Base-by-base conservation (phyloP, 1,140 invertebrate species). In the Megalonaias nervosa region DNA sequence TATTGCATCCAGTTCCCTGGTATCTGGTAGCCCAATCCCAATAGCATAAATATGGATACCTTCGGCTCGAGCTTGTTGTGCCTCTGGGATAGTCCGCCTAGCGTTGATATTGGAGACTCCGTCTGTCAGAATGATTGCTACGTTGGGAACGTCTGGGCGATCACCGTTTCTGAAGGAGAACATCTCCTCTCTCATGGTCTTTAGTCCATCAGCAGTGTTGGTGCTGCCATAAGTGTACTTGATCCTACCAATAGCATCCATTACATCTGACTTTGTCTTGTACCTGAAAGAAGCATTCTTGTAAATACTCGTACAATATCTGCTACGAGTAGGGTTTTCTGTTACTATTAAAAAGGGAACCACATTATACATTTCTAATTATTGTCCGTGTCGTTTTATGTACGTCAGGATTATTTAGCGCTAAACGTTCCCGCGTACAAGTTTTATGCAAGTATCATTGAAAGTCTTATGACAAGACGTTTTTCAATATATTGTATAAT, bases 21-120 rank as follows among this genome's bases (percentile, higher is more conserved):
- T 84, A 70, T 88, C 85, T 3, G 72, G 67, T 57, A 89, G 72
- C 13, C 85, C 88, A 61, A 89, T 84, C 78, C 74, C 79, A 68
- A 86, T 79, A 26, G 82, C 79, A 71, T 84, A 84, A 11, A 86
- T 76, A 66, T 77, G 77, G 31, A 86, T 85, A 26, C 72, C 14
- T 71, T 64, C 38, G 68, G 61, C 17, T 56, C 71, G 58, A 0
- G 79, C 79, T 19, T n/a, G 21, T 56, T 70, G 64, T n/a, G 79
- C 79, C 23, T 81, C 67, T 14, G 79, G 79, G 16, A 81, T 62
- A 0, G 79, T 81, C 56, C 56, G 23, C 38, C 21, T 9, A 14
- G 60, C 65, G 55, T 81, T 77, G 11, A 81, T 77, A 71, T 81
- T 81, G n/a, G 85, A 86, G 1, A 86, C 81, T 62, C 85, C 85